Percentiles rank a stretch among this genome's conserved stretches.
Conservation (phyloP, 2,797 vertebrate species). For the Enteromius treurensis region DNA sequence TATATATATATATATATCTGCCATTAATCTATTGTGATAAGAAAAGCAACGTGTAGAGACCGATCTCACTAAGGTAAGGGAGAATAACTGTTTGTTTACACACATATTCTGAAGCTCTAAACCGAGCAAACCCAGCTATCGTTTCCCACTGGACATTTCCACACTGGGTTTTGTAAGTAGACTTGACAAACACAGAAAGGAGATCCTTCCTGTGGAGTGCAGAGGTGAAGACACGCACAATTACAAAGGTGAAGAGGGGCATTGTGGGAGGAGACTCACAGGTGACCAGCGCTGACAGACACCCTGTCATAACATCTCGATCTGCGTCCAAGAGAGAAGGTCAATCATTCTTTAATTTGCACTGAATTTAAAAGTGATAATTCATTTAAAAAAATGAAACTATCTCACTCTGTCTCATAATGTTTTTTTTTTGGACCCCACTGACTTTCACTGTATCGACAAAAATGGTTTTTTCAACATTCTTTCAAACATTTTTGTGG, state of each 20-base stretch:
- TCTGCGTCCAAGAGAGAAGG: conserved; percentile 13
- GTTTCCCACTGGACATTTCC: conserved; percentile 4
- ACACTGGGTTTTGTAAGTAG: not conserved
- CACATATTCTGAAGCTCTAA: conserved; percentile 11
- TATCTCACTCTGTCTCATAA: not conserved
- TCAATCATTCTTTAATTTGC: not conserved
- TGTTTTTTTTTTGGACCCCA: not conserved
- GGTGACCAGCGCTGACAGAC: conserved; percentile 34
- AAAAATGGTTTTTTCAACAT: not conserved
- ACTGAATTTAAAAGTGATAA: not conserved
- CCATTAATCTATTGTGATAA: not conserved
- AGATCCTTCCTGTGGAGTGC: conserved; percentile 57
- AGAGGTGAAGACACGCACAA: conserved; percentile 55
- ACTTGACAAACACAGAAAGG: conserved; percentile 26
- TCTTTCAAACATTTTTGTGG: not conserved
- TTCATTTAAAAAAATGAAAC: not conserved
- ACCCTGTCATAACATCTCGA: conserved; percentile 38
- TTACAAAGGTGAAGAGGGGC: conserved; percentile 57
- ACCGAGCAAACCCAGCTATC: not conserved
- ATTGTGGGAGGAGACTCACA: conserved; percentile 49
- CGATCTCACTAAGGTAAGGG: conserved; percentile 1
- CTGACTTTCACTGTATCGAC: not conserved
- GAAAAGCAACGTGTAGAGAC: not conserved
- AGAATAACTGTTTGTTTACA: not conserved
- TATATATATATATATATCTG: too few species aligned